phyloP scores from a whole-genome alignment of 2,113 vertebrate genomes.

The Nycticorax nycticorax region DNA sequence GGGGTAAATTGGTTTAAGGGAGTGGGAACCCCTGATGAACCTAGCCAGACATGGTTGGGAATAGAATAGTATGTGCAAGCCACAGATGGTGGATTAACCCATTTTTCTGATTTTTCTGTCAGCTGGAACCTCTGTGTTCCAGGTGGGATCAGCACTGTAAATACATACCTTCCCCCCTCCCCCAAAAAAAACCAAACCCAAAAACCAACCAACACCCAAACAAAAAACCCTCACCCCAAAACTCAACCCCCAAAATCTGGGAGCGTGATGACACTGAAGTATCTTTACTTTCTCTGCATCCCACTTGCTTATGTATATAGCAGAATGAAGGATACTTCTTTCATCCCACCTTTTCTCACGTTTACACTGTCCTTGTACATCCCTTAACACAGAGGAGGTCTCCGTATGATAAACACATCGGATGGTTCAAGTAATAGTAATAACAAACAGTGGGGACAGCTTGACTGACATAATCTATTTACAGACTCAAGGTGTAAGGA shows the following conservation, averaged over 20 bases:
- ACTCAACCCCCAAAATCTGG: neutral
- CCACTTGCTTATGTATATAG: neutral
- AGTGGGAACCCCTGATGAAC: neutral
- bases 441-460: slow-evolving; percentile 14
- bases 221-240: neutral
- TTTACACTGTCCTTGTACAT: neutral
- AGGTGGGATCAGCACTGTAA: neutral
- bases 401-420: neutral
- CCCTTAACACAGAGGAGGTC: neutral
- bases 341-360: neutral
- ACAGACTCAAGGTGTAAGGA: slow-evolving; percentile 12
- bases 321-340: neutral
- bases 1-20: neutral
- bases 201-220: neutral
- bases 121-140: neutral
- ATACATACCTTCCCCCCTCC: accelerated
- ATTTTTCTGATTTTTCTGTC: neutral
- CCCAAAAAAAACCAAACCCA: neutral
- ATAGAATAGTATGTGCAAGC: neutral
- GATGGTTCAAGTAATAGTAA: neutral
- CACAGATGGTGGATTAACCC: neutral
- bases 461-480: slow-evolving; percentile 20
- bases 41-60: neutral
- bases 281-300: neutral
- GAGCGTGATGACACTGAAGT: neutral